These are phyloP conservation scores for Salminus brasiliensis DNA, from an alignment of 2,113 vertebrate species.

Conservation along the genomic window DNA sequence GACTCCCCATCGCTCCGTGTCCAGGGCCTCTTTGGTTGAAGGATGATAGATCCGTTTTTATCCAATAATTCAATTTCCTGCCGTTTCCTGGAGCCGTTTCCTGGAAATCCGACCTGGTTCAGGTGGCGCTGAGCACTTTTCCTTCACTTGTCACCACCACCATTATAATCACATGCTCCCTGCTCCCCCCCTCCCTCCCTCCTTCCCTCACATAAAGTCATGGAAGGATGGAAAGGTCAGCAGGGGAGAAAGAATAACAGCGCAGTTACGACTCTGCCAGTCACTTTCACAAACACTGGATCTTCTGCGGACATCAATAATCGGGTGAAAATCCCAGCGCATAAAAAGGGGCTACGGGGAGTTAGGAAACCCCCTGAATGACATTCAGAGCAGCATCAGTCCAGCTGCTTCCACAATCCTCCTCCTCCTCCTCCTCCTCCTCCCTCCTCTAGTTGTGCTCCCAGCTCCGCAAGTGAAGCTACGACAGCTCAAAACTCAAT, in stretches of 20 bases:
- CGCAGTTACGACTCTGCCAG: neutral
- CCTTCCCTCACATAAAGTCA: too few species aligned
- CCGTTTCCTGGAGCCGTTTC: neutral
- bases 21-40: neutral
- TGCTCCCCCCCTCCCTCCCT: neutral
- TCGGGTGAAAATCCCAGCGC: neutral
- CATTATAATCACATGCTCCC: neutral
- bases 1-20: neutral
- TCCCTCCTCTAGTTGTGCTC: neutral
- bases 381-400: neutral
- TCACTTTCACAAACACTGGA: neutral
- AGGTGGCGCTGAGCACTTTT: neutral
- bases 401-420: neutral
- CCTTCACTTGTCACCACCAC: constrained; percentile 4
- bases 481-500: too few species aligned
- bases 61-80: constrained; percentile 24
- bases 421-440: neutral
- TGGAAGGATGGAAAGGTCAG: neutral
- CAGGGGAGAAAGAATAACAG: neutral
- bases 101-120: constrained; percentile 5
- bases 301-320: neutral
- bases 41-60: constrained; percentile 6
- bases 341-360: neutral
- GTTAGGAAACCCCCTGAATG: neutral
- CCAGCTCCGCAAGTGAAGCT: neutral